Evolutionary conservation across 2,113 vertebrate genomes (phyloP), one percentile per base, ranked within the genome.

Genomic region (Numida meleagris): DNA sequence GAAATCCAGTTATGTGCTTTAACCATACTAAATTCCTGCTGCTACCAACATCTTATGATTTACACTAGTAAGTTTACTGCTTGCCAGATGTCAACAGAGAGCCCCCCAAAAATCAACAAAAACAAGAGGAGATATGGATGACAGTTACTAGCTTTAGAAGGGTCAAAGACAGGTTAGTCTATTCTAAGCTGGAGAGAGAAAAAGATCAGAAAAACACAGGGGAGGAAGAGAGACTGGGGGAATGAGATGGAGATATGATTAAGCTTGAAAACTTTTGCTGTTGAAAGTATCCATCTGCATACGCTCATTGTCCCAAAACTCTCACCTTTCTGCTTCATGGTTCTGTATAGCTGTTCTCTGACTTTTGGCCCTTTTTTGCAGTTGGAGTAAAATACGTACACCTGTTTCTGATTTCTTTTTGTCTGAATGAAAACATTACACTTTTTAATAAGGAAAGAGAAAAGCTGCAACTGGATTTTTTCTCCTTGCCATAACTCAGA

Each of bases 401-500:
- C 3, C 61, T 81, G 73, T 78, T 93, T 75, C 88, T 73, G 31
- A 76, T 82, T 87, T 92, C n/a, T 82, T 88, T 91, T 80, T 70
- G 5, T 3, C 16, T 66, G 27, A 77, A 31, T 76, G 42, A 88
- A 89, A 89, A 51, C 6, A 62, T 36, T 33, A 34, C 16, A 24
- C 5, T 23, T 67, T 82, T 66, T 42, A 91, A 77, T 57, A 86
- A 94, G 86, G n/a, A 88, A 76, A 62, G 34, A 63, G 25, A 45
- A 84, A 87, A 75, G n/a, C 75, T 91, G 65, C 3, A 1, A 61
- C 55, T 67, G 38, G 21, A 42, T 74, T 78, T 81, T 82, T 93
- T 66, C 65, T 76, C 11, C 18, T 87, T 66, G 87, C 21, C 42
- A 45, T 89, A 73, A 80, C 20, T 89, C 46, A 80, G n/a, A 89